These are phyloP conservation scores for Corythornis madagascariensis DNA, from an alignment of 2,113 vertebrate species.

Conservation along the genomic window DNA sequence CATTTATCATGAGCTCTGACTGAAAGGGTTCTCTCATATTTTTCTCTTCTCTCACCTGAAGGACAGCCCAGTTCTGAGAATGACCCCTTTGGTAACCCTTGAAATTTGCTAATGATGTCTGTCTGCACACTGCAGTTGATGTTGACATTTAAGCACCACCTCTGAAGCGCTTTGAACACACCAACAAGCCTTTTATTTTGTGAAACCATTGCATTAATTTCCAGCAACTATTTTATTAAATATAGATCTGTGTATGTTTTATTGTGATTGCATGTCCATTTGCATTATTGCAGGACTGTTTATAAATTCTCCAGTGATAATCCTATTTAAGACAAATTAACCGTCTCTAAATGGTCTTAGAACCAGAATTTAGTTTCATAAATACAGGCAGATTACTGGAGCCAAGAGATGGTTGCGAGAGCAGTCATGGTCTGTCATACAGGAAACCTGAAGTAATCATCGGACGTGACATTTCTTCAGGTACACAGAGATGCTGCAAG, in stretches of 20 bases:
- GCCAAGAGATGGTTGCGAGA: neutral
- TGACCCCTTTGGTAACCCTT: neutral
- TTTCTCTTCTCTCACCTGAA: conserved; percentile 2
- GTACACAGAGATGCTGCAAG: neutral
- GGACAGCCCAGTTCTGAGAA: neutral
- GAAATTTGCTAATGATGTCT: neutral
- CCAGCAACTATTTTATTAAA: conserved; percentile 50
- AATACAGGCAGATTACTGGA: neutral
- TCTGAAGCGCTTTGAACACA: neutral
- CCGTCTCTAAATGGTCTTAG: conserved; percentile 45
- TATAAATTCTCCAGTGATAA: conserved; percentile 39
- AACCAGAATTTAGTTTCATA: conserved; percentile 49
- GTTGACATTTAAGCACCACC: neutral
- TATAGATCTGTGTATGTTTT: conserved; percentile 45
- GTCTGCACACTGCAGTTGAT: neutral
- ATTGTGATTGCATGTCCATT: conserved; percentile 37
- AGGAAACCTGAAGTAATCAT: neutral
- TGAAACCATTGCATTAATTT: conserved; percentile 49
- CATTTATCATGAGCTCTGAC: conserved; percentile 6
- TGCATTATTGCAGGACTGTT: conserved; percentile 49
- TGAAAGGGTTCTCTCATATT: conserved; percentile 7
- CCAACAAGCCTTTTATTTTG: conserved; percentile 37
- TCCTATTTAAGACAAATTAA: conserved; percentile 55
- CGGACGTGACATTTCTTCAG: neutral
- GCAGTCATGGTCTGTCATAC: neutral